These are phyloP conservation scores for Chaetops frenatus DNA, from an alignment of 2,113 vertebrate species.

Conservation along the genomic window DNA sequence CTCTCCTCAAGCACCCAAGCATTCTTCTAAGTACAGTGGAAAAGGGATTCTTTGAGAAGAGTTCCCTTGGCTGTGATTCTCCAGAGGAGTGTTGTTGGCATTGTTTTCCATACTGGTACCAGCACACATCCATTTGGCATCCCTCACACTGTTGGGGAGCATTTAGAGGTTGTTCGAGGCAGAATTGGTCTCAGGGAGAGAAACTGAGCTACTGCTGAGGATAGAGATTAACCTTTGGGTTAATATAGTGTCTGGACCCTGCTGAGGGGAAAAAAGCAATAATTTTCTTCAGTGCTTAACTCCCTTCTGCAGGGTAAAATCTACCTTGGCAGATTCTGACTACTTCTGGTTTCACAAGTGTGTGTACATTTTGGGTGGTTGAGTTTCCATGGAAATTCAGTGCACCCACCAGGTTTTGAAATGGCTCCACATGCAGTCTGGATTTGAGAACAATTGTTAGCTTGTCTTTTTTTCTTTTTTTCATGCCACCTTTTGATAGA, in stretches of 20 bases:
- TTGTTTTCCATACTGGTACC: neutral
- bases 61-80: neutral
- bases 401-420: neutral
- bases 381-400: constrained; percentile 59
- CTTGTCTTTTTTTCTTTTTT: neutral
- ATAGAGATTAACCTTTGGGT: neutral
- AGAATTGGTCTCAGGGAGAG: neutral
- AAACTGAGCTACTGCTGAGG: neutral
- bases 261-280: rapidly evolving
- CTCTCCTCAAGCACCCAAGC: neutral
- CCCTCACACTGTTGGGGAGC: rapidly evolving
- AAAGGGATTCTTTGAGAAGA: neutral
- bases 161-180: neutral
- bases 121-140: neutral
- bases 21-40: neutral
- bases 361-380: neutral
- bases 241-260: neutral
- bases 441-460: neutral
- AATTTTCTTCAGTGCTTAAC: neutral
- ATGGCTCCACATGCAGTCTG: neutral
- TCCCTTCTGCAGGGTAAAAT: neutral
- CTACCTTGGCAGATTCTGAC: constrained; percentile 7
- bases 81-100: neutral
- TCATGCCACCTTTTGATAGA: neutral
- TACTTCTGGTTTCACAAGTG: neutral